Percentiles rank a stretch among this genome's conserved stretches.
Conservation (phyloP, 2,797 vertebrate genomes). For the Paramormyrops hopkinsi region DNA sequence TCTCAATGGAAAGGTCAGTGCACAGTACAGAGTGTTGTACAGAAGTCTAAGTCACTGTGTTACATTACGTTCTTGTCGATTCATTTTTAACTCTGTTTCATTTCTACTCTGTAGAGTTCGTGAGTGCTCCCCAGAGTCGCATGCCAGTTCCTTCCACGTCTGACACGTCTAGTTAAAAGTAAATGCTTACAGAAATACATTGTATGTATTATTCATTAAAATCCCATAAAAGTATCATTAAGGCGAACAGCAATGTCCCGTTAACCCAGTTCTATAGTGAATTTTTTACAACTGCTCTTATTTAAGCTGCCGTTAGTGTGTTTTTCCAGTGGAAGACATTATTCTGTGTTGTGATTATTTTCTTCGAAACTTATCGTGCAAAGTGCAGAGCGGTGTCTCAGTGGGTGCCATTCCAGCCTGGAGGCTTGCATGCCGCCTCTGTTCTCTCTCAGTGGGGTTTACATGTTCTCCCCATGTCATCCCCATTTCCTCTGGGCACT, state of each 20-base stretch:
- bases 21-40: background rate
- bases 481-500: background rate
- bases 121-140: background rate
- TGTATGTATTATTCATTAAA: slow-evolving; percentile 7
- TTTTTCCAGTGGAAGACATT: background rate
- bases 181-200: slow-evolving; percentile 7
- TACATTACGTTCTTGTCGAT: background rate
- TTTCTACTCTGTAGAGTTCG: background rate
- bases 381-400: background rate
- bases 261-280: background rate
- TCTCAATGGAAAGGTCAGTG: slow-evolving; percentile 73
- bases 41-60: background rate
- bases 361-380: background rate
- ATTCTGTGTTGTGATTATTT: background rate
- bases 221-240: slow-evolving; percentile 12
- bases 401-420: background rate
- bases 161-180: slow-evolving; percentile 3
- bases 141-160: background rate
- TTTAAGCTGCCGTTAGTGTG: background rate
- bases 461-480: background rate
- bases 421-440: background rate
- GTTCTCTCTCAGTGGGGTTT: background rate
- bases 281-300: background rate
- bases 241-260: background rate
- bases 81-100: background rate